Evolutionary conservation across 2,888 invertebrate genomes (phyloP), one percentile per base, ranked within the genome.

Genomic region (Coleophora flavipennella): DNA sequence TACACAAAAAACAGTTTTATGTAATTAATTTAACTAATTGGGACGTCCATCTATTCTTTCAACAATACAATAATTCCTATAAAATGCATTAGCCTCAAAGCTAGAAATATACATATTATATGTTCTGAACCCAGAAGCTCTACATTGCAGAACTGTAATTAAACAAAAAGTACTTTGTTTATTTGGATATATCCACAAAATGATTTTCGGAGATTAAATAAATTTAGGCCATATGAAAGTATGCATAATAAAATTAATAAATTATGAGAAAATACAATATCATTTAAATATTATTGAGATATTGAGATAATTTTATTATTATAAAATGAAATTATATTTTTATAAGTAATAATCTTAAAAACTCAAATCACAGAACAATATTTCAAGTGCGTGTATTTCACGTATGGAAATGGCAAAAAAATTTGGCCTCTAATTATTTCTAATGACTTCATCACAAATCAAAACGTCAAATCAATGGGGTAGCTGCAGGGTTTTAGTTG

Each of bases 1-100:
- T 65, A 73, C 67, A 67, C 56, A 60, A 60, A 59, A 58, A 55
- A 59, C 58, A 59, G 39, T 41, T 59, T 57, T 61, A 67, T 60
- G 61, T 50, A 69, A 76, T 75, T 73, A 73, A 70, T 76, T 64
- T 62, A 41, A 77, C 72, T 74, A 76, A 75, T 72, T 52, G 50
- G 57, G 59, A 58, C 60, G 56, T 54, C 55, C 55, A 62, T 54
- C 57, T 63, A 67, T 57, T 58, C 55, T 60, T 63, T 56, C 57
- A 61, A 49, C 51, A 48, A 20, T n/a, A n/a, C n/a, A 55, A 56
- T 51, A 57, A 55, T 53, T 53, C 50, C 52, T 64, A 62, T 58
- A 60, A 70, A 72, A 68, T 67, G 66, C 33, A n/a, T 25, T 29
- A 9, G 25, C 34, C 14, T 33, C 27, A 11, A n/a, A 11, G 25